Evolutionary conservation across 2,113 vertebrate species (phyloP), one percentile per base, ranked within the genome.

Genomic region (Ochotona princeps): DNA sequence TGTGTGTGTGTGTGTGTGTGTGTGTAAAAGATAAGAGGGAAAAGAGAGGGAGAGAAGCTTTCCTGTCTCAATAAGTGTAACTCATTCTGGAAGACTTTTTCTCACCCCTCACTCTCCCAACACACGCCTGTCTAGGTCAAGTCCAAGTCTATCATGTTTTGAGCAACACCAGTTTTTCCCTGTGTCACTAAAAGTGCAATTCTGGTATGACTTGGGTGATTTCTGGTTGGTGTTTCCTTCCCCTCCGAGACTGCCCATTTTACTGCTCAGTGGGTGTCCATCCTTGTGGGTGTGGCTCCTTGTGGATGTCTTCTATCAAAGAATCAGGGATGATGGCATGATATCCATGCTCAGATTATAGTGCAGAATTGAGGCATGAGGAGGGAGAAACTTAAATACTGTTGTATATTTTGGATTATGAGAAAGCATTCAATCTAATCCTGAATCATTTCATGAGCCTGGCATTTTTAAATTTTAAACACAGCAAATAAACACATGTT

Each of bases 381-480:
- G 25, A 90, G 49, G 9, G 12, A 60, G 15, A 66, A 65, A 30
- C 0, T 21, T n/a, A 17, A 20, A 66, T 25, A n/a, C 17, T 35
- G 35, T 25, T 28, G 13, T 12, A 67, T 66, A 32, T 44, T 91
- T 86, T 63, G 35, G 35, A 38, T 65, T 74, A 81, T 67, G 74
- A n/a, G 20, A 78, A 87, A 79, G 20, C n/a, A 18, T 75, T 75
- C 47, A 79, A 65, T 83, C 75, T 57, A 85, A 35, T 5, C 21
- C 17, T 66, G 38, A 82, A 81, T 88, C 60, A 54, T 74, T 44
- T 65, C 32, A 30, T 18, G 69, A 93, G 25, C 51, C 65, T 74
- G 10, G 51, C 9, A n/a, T n/a, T 88, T 92, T 95, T 94, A 96
- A 69, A 82, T 82, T 90, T 69, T 88, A 90, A 94, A 87, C 35